Evolutionary conservation across 2,113 vertebrate species (phyloP).

Genomic region (Rousettus leschenaultii): DNA sequence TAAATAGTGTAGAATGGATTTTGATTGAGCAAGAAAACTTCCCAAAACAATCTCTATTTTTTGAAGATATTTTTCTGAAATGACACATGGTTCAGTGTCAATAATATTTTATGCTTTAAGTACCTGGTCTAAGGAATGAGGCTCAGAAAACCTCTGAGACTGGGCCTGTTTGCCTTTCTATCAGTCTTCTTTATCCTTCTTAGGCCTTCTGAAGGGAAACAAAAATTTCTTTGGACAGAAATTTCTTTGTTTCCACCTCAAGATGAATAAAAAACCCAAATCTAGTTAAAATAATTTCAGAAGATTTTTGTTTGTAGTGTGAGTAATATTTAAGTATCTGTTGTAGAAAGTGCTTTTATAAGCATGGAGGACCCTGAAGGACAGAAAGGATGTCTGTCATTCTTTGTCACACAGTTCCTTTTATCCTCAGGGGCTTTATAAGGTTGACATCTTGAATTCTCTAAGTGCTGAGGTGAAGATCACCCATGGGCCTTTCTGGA

Average conservation of each 20-base stretch:
- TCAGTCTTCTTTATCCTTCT: background rate
- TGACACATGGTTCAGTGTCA: background rate
- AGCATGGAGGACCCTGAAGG: background rate
- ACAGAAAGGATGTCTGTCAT: background rate
- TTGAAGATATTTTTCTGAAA: background rate
- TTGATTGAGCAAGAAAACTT: background rate
- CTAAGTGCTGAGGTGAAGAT: background rate
- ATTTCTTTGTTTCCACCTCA: slow-evolving; percentile 17
- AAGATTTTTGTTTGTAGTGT: background rate
- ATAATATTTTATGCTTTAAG: background rate
- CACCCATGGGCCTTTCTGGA: background rate
- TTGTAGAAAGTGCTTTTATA: slow-evolving; percentile 9
- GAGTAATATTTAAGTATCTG: background rate
- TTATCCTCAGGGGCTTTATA: background rate
- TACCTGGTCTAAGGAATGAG: background rate
- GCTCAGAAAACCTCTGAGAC: background rate
- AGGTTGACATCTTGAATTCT: background rate
- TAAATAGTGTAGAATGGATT: background rate
- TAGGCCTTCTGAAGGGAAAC: background rate
- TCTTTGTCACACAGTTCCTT: background rate
- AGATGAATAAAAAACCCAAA: background rate
- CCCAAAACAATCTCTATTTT: background rate
- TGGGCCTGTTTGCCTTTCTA: background rate
- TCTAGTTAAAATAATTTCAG: slow-evolving; percentile 46
- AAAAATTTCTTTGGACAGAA: slow-evolving; percentile 34